Conservation (phyloP, 2,888 invertebrate species). For the Maniola hyperantus region DNA sequence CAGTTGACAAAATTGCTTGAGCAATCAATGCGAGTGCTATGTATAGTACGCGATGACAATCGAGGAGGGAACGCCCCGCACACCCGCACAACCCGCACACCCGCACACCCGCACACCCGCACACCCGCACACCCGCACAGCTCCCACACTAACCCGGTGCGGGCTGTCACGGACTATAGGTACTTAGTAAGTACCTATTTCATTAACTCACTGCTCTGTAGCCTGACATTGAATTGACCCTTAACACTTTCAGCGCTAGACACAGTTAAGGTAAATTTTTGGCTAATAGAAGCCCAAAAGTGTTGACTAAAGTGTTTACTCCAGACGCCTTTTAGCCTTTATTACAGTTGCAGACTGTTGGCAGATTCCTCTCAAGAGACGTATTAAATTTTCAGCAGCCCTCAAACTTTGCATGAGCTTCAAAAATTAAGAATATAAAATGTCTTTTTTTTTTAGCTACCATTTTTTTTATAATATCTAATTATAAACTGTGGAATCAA, state of each 20-base stretch:
- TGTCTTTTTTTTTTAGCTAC: neutral
- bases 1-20: too few species aligned
- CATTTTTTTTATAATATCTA: neutral
- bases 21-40: too few species aligned
- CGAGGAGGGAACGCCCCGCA: too few species aligned
- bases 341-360: slow-evolving; percentile 7
- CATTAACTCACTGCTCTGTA: too few species aligned
- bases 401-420: neutral
- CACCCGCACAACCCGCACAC: too few species aligned
- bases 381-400: slow-evolving; percentile 10
- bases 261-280: neutral
- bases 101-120: too few species aligned
- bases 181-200: too few species aligned
- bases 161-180: too few species aligned
- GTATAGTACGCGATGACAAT: too few species aligned
- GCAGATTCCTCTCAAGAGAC: slow-evolving; percentile 13
- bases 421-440: neutral
- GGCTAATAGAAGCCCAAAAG: neutral
- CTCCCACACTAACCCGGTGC: too few species aligned
- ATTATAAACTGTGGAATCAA: too few species aligned
- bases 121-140: too few species aligned
- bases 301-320: slow-evolving; percentile 7
- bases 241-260: neutral
- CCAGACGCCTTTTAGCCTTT: slow-evolving; percentile 7
- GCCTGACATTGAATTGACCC: neutral